Percentiles rank a stretch among this genome's conserved stretches.
These are phyloP conservation scores for Corydoras sp. DNA, from an alignment of 2,113 vertebrate species.

Conservation along the genomic window DNA sequence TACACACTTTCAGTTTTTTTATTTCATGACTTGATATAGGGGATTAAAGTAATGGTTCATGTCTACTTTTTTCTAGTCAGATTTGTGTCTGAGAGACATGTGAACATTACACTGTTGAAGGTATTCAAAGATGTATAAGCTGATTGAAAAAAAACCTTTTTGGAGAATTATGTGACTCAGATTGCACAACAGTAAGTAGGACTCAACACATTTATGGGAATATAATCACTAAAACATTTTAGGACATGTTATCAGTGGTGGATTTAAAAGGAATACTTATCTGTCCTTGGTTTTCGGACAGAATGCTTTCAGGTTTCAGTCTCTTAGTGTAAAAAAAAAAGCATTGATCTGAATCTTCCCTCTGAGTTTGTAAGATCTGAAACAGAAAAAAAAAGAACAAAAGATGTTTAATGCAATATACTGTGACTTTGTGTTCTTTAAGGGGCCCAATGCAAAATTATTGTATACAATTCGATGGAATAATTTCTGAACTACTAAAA, in stretches of 20 bases:
- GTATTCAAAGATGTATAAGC: conserved; percentile 73
- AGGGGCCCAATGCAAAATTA: conserved; percentile 2
- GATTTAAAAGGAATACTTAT: conserved; percentile 18
- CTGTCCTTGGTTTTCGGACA: conserved; percentile 12
- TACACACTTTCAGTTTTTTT: conserved; percentile 47
- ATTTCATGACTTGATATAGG: conserved; percentile 56
- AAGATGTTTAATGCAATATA: conserved; percentile 31
- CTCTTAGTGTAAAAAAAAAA: conserved; percentile 19
- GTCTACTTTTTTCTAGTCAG: conserved; percentile 61
- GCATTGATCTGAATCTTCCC: background rate
- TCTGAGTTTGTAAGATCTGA: conserved; percentile 5
- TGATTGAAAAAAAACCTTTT: conserved; percentile 60
- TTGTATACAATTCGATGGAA: background rate
- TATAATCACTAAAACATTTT: conserved; percentile 75
- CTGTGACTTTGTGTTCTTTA: background rate
- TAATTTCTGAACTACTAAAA: background rate
- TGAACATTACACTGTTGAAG: conserved; percentile 62
- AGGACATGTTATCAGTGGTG: conserved; percentile 49
- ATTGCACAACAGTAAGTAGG: conserved; percentile 64
- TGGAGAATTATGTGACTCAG: conserved; percentile 65
- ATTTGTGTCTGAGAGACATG: conserved; percentile 62
- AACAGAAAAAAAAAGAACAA: conserved; percentile 22
- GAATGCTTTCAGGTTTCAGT: conserved; percentile 22
- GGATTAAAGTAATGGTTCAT: conserved; percentile 50
- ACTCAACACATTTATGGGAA: conserved; percentile 68